A percentile compares a stretch with the other conserved stretches of the same genome.
phyloP scores from a whole-genome alignment of 1,140 invertebrate genomes.

The Pemphigus obesinymphae region DNA sequence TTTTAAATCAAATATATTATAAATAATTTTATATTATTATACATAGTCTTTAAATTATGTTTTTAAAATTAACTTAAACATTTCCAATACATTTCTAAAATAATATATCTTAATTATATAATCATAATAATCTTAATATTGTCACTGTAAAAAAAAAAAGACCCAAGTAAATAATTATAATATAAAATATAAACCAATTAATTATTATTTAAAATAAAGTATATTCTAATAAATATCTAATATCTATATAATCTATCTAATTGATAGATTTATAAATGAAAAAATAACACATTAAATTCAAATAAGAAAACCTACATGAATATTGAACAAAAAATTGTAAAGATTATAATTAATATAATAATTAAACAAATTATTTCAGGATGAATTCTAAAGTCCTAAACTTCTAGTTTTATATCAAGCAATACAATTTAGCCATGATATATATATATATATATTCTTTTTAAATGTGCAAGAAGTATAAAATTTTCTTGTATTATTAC shows the following conservation, averaged over 20 bases:
- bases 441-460: too few relatives aligned
- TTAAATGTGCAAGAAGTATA: background rate
- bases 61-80: background rate
- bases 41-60: background rate
- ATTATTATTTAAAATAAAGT: background rate
- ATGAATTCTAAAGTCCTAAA: background rate
- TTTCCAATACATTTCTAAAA: background rate
- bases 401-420: background rate
- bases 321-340: too few relatives aligned
- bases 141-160: background rate
- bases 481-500: too few relatives aligned
- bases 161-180: background rate
- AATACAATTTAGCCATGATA: background rate
- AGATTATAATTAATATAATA: background rate
- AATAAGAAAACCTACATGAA: background rate
- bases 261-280: background rate
- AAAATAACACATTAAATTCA: background rate
- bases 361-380: background rate
- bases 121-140: background rate
- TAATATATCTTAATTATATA: too few relatives aligned
- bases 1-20: background rate
- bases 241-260: too few relatives aligned
- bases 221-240: background rate
- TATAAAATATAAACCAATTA: background rate
- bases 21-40: too few relatives aligned